These are phyloP conservation scores for Drepanosiphum platanoidis DNA, from an alignment of 2,888 invertebrate species.

Conservation along the genomic window DNA sequence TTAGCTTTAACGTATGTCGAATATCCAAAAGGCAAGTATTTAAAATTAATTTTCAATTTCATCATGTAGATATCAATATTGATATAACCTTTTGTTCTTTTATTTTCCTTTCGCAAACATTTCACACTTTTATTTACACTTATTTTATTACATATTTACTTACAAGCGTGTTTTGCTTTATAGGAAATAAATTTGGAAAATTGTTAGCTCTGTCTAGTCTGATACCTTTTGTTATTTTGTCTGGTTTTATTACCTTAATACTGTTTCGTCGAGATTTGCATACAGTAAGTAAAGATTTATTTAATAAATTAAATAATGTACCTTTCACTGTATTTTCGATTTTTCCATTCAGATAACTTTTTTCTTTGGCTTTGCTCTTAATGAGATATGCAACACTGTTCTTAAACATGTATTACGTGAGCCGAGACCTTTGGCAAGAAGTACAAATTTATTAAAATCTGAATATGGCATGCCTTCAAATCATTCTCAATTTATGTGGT, in stretches of 20 bases:
- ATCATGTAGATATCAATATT: background rate
- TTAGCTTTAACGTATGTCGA: constrained; percentile 86
- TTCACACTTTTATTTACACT: no score
- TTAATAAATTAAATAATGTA: background rate
- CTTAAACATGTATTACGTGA: constrained; percentile 85
- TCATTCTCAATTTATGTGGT: constrained; percentile 92
- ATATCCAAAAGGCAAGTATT: constrained; percentile 83
- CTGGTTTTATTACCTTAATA: constrained; percentile 85
- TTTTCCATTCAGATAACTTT: constrained; percentile 92
- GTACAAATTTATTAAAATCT: constrained; percentile 72
- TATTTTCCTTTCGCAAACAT: no score
- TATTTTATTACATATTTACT: no score
- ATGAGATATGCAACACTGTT: constrained; percentile 81
- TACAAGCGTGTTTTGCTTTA: constrained; percentile 68
- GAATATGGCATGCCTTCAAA: constrained; percentile 93
- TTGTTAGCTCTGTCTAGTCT: constrained; percentile 84
- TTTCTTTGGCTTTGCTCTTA: constrained; percentile 80
- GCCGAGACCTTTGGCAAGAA: constrained; percentile 78
- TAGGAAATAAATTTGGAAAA: constrained; percentile 86
- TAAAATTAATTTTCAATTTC: background rate
- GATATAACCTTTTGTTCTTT: no score
- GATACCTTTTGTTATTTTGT: constrained; percentile 83
- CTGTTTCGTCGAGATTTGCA: constrained; percentile 90
- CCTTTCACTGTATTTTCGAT: no score
- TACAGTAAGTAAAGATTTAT: constrained; percentile 75